Evolutionary conservation across 2,888 invertebrate genomes (phyloP).

Genomic region (Parascotia fuliginaria): DNA sequence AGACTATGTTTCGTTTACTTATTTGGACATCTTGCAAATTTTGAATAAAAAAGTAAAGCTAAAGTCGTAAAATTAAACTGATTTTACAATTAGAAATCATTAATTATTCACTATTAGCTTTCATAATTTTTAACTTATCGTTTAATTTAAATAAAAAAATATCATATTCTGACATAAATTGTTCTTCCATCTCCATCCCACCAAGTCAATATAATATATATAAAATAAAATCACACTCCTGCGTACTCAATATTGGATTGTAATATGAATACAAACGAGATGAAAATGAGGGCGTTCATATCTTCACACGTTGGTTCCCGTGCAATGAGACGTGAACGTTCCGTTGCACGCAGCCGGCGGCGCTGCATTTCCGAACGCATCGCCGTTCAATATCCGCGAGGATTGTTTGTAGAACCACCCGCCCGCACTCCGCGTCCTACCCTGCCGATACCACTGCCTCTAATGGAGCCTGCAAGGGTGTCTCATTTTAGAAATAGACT

Average conservation of each 20-base stretch:
- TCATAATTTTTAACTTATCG: too few species aligned
- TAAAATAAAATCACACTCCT: conserved; percentile 32
- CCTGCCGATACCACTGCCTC: conserved; percentile 53
- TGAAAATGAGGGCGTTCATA: conserved; percentile 72
- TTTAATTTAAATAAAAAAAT: too few species aligned
- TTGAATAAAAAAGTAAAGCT: too few species aligned
- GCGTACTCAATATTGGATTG: conserved; percentile 46
- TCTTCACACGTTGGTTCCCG: conserved; percentile 72
- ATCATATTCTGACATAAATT: too few species aligned
- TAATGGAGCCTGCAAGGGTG: conserved; percentile 64
- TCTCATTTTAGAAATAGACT: conserved; percentile 73
- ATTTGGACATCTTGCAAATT: too few species aligned
- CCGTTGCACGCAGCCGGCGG: conserved; percentile 71
- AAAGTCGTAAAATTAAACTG: too few species aligned
- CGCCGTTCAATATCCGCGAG: conserved; percentile 83
- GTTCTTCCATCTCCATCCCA: too few species aligned
- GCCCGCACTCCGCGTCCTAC: conserved; percentile 41
- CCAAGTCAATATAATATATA: conserved; percentile 3
- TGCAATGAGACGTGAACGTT: conserved; percentile 70
- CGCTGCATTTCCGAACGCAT: conserved; percentile 83
- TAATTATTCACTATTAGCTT: too few species aligned
- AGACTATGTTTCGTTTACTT: too few species aligned
- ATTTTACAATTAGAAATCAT: too few species aligned
- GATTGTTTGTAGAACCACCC: conserved; percentile 78
- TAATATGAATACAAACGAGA: conserved; percentile 65